Percentiles rank a stretch among this genome's conserved stretches.
These are phyloP conservation scores for Tipula lateralis DNA, from an alignment of 2,888 invertebrate species.

Conservation along the genomic window DNA sequence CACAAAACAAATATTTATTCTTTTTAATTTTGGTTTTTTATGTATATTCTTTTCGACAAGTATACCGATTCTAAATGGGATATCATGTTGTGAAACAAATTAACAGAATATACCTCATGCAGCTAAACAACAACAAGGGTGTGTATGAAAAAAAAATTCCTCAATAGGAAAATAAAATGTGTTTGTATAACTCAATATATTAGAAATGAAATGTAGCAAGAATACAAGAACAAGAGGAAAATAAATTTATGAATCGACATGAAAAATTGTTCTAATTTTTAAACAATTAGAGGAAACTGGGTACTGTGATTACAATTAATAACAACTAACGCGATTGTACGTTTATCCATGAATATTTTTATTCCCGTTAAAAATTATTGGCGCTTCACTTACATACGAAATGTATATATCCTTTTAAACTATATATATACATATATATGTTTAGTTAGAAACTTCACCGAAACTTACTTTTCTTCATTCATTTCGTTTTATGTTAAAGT, in stretches of 20 bases:
- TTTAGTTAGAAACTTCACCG: not conserved
- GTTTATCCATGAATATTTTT: too few relatives aligned
- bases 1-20: not conserved
- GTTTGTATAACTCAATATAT: not conserved
- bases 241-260: not conserved
- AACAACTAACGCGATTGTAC: too few relatives aligned
- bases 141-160: not conserved
- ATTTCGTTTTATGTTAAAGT: not conserved
- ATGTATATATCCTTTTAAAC: not conserved
- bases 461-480: not conserved
- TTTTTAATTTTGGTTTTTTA: not conserved
- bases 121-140: not conserved
- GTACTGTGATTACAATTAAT: not conserved
- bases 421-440: too few relatives aligned
- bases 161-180: not conserved
- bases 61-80: not conserved
- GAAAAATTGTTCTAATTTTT: not conserved
- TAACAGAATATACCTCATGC: slow-evolving; percentile 1
- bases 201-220: not conserved
- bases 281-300: not conserved
- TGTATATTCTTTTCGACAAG: not conserved
- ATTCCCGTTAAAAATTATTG: not conserved
- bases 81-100: not conserved
- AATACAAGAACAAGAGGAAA: not conserved
- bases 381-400: not conserved